Evolutionary conservation across 2,797 vertebrate species (phyloP).

Genomic region (Vultur gryphus): DNA sequence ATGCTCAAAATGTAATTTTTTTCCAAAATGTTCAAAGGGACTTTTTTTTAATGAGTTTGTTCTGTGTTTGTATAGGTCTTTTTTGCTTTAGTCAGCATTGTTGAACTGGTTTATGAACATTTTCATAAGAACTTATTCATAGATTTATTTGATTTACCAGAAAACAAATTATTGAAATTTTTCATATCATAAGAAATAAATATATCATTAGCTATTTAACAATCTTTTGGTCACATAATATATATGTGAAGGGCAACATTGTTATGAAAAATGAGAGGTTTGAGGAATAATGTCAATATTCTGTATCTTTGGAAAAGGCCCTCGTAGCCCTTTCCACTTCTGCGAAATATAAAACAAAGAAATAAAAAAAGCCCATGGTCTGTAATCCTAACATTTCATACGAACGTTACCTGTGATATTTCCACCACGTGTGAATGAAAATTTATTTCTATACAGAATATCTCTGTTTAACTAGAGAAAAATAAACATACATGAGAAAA

Average conservation of each 20-base stretch:
- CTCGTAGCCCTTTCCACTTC: neutral
- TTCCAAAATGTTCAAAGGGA: neutral
- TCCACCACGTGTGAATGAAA: neutral
- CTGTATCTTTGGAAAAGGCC: neutral
- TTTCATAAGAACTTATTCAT: neutral
- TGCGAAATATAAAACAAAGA: neutral
- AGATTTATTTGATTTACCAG: neutral
- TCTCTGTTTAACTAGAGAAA: neutral
- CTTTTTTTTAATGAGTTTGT: neutral
- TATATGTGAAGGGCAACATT: neutral
- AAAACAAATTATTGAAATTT: neutral
- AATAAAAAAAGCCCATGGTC: fast-evolving
- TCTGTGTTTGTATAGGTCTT: neutral
- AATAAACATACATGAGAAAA: neutral
- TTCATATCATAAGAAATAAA: neutral
- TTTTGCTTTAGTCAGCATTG: neutral
- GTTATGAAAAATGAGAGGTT: neutral
- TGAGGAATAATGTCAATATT: neutral
- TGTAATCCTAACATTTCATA: neutral
- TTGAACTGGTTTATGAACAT: neutral
- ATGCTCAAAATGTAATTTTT: neutral
- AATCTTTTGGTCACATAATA: neutral
- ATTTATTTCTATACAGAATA: neutral
- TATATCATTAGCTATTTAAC: neutral
- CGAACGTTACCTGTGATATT: neutral